Evolutionary conservation across 2,113 vertebrate species (phyloP).

Genomic region (Telmatochromis sp.): DNA sequence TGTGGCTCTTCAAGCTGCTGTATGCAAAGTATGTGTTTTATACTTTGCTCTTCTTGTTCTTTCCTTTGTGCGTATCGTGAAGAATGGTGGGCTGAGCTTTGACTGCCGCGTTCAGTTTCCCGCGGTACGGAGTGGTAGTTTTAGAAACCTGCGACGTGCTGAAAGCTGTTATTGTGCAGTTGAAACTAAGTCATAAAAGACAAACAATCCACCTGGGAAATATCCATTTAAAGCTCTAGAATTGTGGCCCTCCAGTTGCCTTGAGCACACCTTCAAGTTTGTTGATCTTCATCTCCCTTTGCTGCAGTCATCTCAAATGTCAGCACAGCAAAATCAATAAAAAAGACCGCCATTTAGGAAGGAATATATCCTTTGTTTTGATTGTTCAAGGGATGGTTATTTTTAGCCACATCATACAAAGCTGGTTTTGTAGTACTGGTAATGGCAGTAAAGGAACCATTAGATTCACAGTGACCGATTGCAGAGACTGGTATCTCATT

Average conservation of each 20-base stretch:
- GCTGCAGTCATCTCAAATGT: slow-evolving; percentile 47
- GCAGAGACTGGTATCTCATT: not conserved
- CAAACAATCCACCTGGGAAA: slow-evolving; percentile 39
- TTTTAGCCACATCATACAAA: slow-evolving; percentile 16
- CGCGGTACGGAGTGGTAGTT: not conserved
- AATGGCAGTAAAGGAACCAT: slow-evolving; percentile 1
- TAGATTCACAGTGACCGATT: not conserved
- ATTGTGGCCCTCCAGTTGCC: slow-evolving; percentile 19
- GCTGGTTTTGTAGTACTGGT: not conserved
- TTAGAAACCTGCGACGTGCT: not conserved
- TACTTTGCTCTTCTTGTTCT: not conserved
- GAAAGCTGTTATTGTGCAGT: slow-evolving; percentile 17
- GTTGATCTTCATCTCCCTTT: slow-evolving; percentile 32
- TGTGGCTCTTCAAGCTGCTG: slow-evolving; percentile 41
- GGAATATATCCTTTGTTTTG: slow-evolving; percentile 25
- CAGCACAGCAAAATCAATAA: slow-evolving; percentile 42
- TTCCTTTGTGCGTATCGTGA: slow-evolving; percentile 2
- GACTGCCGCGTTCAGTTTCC: not conserved
- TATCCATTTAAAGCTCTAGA: slow-evolving; percentile 46
- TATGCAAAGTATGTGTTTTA: slow-evolving; percentile 28
- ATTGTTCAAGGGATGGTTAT: slow-evolving; percentile 20
- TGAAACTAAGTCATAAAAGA: slow-evolving; percentile 35
- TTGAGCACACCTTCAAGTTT: slow-evolving; percentile 37
- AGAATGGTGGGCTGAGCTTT: not conserved
- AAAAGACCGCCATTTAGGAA: not conserved